Conservation (phyloP, 2,113 vertebrate species). For the Dasyornis broadbenti region DNA sequence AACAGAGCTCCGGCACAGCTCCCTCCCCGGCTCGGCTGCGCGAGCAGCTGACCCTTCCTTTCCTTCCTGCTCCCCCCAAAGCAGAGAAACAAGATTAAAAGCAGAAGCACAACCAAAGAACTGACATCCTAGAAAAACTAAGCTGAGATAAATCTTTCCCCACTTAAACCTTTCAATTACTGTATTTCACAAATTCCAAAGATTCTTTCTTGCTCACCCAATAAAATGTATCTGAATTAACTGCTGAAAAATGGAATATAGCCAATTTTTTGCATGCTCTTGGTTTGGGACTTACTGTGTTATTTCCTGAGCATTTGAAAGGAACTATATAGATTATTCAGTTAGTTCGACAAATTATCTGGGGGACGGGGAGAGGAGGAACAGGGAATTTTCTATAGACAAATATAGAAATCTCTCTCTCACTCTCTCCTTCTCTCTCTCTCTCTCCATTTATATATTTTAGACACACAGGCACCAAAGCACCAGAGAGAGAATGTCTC, state of each 20-base stretch:
- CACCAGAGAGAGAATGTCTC: not conserved
- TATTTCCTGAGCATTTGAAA: conserved; percentile 22
- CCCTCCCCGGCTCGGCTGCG: not conserved
- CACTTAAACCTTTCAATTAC: conserved; percentile 52
- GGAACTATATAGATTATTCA: not conserved
- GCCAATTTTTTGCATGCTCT: not conserved
- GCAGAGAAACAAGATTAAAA: conserved; percentile 58
- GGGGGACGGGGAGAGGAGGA: not conserved
- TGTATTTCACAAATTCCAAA: conserved; percentile 37
- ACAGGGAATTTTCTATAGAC: not conserved
- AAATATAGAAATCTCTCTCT: not conserved
- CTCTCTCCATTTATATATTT: not conserved
- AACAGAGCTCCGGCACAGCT: not conserved
- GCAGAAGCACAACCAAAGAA: conserved; percentile 61
- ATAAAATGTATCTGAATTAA: conserved; percentile 20
- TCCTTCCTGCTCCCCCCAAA: conserved; percentile 33
- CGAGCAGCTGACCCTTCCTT: not conserved
- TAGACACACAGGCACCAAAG: not conserved
- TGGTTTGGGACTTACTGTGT: not conserved
- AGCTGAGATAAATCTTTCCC: conserved; percentile 48
- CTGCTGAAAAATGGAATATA: not conserved
- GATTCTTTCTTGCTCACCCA: conserved; percentile 33
- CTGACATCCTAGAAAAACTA: conserved; percentile 46
- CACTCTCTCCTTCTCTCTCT: rapidly evolving
- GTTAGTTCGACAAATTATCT: not conserved